Conservation (phyloP, 2,888 invertebrate genomes). For the Griposia aprilina region DNA sequence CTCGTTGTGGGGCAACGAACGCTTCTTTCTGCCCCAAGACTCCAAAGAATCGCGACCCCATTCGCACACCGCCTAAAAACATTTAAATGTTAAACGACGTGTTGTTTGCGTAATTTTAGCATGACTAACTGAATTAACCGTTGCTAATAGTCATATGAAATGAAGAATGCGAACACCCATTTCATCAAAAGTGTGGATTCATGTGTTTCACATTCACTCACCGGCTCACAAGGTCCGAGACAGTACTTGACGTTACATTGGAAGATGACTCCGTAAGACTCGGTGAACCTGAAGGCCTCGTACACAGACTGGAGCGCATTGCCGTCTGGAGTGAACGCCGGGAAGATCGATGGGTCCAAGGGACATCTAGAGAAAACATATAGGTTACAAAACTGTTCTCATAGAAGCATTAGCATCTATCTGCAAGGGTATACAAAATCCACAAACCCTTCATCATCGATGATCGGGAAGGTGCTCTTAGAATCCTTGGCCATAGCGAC, state of each 20-base stretch:
- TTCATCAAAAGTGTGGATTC: slow-evolving; percentile 41
- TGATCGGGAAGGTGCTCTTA: slow-evolving; percentile 98
- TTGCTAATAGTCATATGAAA: slow-evolving; percentile 58
- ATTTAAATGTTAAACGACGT: slow-evolving; percentile 66
- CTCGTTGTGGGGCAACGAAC: slow-evolving; percentile 92
- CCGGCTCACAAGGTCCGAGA: slow-evolving; percentile 97
- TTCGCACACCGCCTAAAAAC: slow-evolving; percentile 95
- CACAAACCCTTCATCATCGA: slow-evolving; percentile 96
- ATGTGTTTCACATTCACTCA: slow-evolving; percentile 84
- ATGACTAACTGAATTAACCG: slow-evolving; percentile 61
- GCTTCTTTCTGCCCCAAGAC: slow-evolving; percentile 97
- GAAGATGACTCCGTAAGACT: slow-evolving; percentile 99
- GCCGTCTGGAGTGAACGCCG: slow-evolving; percentile 97
- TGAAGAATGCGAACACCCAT: slow-evolving; percentile 49
- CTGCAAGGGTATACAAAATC: background rate
- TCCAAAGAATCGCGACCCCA: slow-evolving; percentile 97
- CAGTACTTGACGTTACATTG: slow-evolving; percentile 99
- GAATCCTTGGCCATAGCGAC: slow-evolving; percentile 99
- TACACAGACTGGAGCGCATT: slow-evolving; percentile 97
- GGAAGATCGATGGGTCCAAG: slow-evolving; percentile 98
- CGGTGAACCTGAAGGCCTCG: slow-evolving; percentile 98
- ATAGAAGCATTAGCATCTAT: background rate
- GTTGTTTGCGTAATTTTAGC: slow-evolving; percentile 61
- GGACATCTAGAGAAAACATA: slow-evolving; percentile 92
- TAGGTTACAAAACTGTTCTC: background rate